Evolutionary conservation across 2,888 invertebrate species (phyloP).

Genomic region (Salpingus planirostris): DNA sequence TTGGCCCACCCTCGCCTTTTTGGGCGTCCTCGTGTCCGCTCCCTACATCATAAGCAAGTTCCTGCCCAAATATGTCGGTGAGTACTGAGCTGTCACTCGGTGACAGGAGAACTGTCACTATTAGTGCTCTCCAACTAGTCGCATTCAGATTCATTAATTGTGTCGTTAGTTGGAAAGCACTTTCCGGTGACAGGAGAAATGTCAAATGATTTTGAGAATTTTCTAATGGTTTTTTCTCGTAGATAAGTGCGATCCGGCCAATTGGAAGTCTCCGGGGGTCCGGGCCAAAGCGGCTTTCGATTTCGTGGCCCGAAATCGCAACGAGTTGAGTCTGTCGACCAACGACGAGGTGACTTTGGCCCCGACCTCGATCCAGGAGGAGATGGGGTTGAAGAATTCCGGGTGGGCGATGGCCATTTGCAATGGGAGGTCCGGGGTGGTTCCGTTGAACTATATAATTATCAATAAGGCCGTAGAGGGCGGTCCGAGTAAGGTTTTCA

Average conservation of each 20-base stretch:
- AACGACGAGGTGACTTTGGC: slow-evolving; percentile 76
- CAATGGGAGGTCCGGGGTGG: slow-evolving; percentile 50
- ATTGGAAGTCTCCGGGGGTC: slow-evolving; percentile 58
- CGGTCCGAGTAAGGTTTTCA: background rate
- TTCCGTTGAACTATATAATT: slow-evolving; percentile 54
- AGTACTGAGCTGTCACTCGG: too few relatives aligned
- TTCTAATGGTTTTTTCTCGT: slow-evolving; percentile 11
- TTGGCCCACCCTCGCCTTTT: slow-evolving; percentile 87
- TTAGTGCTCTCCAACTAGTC: too few relatives aligned
- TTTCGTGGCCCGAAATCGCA: slow-evolving; percentile 60
- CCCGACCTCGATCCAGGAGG: slow-evolving; percentile 71
- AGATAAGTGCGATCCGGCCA: slow-evolving; percentile 50
- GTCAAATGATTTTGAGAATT: too few relatives aligned
- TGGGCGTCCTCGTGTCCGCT: slow-evolving; percentile 80
- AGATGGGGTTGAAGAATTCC: slow-evolving; percentile 50
- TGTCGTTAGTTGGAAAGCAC: too few relatives aligned
- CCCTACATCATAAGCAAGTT: slow-evolving; percentile 87
- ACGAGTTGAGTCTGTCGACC: slow-evolving; percentile 68
- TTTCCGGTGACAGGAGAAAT: too few relatives aligned
- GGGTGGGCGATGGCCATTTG: slow-evolving; percentile 58
- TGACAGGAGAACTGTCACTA: too few relatives aligned
- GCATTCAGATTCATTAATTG: too few relatives aligned
- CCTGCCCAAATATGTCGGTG: slow-evolving; percentile 58
- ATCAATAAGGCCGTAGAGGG: slow-evolving; percentile 24
- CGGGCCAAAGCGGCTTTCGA: slow-evolving; percentile 63